A percentile compares a stretch with the other conserved stretches of the same genome.
Evolutionary conservation across 1,140 invertebrate species (phyloP).

Genomic region (Heliconius hewitsoni): DNA sequence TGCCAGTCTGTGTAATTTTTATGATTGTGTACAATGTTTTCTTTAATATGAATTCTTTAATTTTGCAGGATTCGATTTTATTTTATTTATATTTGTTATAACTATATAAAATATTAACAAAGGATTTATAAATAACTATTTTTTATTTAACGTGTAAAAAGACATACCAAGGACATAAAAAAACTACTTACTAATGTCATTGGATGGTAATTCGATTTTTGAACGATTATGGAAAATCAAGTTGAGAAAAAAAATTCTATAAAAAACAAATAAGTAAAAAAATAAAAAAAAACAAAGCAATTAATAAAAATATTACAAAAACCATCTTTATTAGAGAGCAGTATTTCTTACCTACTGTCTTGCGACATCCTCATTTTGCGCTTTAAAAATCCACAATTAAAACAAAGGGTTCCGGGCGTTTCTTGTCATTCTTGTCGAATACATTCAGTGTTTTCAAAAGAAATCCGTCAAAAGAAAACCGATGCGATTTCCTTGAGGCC

Average conservation of each 20-base stretch:
- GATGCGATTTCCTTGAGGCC: slow-evolving; percentile 33
- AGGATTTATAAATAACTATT: too few species aligned
- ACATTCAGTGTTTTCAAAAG: slow-evolving; percentile 46
- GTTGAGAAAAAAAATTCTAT: background rate
- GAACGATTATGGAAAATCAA: background rate
- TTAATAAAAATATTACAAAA: background rate
- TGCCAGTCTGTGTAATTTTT: too few species aligned
- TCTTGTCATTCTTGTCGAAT: slow-evolving; percentile 33
- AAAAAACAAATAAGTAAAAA: background rate
- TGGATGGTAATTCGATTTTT: background rate
- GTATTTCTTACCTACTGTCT: slow-evolving; percentile 21
- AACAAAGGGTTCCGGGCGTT: slow-evolving; percentile 38
- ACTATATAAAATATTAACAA: too few species aligned
- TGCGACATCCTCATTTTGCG: slow-evolving; percentile 21
- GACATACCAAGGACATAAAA: too few species aligned
- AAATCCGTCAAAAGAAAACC: slow-evolving; percentile 53
- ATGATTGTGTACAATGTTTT: too few species aligned
- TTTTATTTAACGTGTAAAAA: too few species aligned
- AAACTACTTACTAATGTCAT: background rate
- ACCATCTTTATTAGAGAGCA: background rate
- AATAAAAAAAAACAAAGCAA: background rate
- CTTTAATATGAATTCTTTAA: too few species aligned
- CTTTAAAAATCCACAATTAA: slow-evolving; percentile 35
- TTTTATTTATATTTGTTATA: too few species aligned
- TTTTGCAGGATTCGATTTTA: too few species aligned